Evolutionary conservation across 1,140 invertebrate species (phyloP), one percentile per base, ranked within the genome.

Genomic region (Drosophila mojavensis): DNA sequence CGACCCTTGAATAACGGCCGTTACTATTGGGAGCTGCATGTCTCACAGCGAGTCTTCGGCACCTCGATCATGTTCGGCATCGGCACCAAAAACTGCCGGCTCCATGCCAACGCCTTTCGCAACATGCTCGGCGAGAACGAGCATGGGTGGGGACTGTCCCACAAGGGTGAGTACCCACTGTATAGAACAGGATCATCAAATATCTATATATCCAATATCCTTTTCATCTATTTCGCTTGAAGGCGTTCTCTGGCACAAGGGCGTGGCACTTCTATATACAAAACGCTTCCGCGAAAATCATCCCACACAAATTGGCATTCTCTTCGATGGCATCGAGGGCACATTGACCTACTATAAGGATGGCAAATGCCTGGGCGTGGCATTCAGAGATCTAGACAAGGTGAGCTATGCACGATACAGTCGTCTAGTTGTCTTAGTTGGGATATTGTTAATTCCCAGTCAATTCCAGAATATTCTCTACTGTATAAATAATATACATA

Each of bases 31-130:
- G 96, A 96, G 90, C 91, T 96, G 30, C 90, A 93, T 43, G 92
- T 96, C 0, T 94, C 94, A 0, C 94, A 95, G 75, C 91, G 96
- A 36, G 93, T 96, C 26, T 96, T 96, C 76, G 96, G 96, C 28
- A 96, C 96, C 0, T 96, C 95, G 66, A 96, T 96, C 93, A 96
- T 96, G 96, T 95, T 96, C 73, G 96, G 96, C 30, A 93, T 96
- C 6, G 95, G 94, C 3, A 96, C 96, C 2, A 93, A 92, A 54
- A 91, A 93, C 9, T 94, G 95, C 9, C 91, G 95, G 0, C 92
- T 96, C 0, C 95, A 96, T 75, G 94, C 94, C 0, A 94, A 95
- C 78, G 93, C 94, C 11, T 97, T 96, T 89, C 93, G 94, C 11
- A 96, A 96, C 86, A 90, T 96, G 73, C 90, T 97, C 5, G 96